Evolutionary conservation across 2,888 invertebrate genomes (phyloP), one percentile per base, ranked within the genome.

Genomic region (Iselma pallidipennis): DNA sequence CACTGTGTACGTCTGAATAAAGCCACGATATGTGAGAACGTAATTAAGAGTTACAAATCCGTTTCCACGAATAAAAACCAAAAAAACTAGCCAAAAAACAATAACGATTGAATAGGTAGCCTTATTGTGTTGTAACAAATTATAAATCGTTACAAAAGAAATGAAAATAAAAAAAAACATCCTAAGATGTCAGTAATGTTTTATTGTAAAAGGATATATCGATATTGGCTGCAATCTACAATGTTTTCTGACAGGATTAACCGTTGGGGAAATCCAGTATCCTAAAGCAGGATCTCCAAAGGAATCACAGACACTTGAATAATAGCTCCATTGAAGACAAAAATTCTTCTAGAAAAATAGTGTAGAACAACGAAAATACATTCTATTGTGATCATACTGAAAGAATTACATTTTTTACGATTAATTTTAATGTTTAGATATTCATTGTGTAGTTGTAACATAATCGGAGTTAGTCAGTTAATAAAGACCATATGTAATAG

Each of bases 21-120:
- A 54, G 45, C 53, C 28, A 54, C 37, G 48, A 54, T 59, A 63
- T 59, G 59, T 48, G 56, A 58, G 65, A 60, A 61, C 42, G 63
- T 64, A 67, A 67, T 67, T 66, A 67, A 62, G 62, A 67, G 56
- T 61, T 63, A 65, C 63, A 57, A 53, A 37, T 14, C 21, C 29
- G 21, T 31, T 31, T 52, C 52, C 50, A 19, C 26, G 53, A 31
- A 53, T 53, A 26, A 6, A 31, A 48, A 56, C 51, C 31, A 56
- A 52, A 48, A 51, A 7, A 37, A 16, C 14, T 4, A 33, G n/a
- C n/a, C n/a, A n/a, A n/a, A n/a, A n/a, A n/a, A n/a, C n/a, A n/a
- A n/a, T n/a, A n/a, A n/a, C n/a, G n/a, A n/a, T n/a, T n/a, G n/a
- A n/a, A n/a, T n/a, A n/a, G n/a, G n/a, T n/a, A n/a, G n/a, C 6